Base-by-base conservation (phyloP, 2,888 invertebrate species). In the Coelinius sp. region DNA sequence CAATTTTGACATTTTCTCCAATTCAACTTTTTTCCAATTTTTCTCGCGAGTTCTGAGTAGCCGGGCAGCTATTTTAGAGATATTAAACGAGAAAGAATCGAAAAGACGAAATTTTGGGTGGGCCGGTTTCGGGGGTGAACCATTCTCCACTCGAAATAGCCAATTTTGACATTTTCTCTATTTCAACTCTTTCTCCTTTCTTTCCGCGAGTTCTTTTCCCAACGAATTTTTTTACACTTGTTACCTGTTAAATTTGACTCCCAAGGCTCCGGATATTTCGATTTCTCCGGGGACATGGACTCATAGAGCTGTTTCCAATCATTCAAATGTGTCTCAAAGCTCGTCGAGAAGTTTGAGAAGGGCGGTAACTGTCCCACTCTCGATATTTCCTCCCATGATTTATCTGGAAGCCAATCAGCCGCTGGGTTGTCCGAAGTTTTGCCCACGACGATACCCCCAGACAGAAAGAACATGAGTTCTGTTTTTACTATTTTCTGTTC, bases 331-430 rank as follows among this genome's bases (percentile, higher is more conserved):
- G 82, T 84, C n/a, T 83, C 71, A 84, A 95, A 92, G 82, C 89
- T 88, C 0, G 91, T 87, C 75, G 84, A 89, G 85, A 93, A 89
- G 56, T 90, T 91, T 22, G 86, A 82, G 82, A 92, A 94, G 2
- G 87, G 80, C 41, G 93, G 82, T 5, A 83, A 53, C 68, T 92
- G 91, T 76, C 88, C 88, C 64, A 93, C 86, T 44, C 93, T 89
- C 84, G 94, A 94, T 70, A 95, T 90, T 89, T 95, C 94, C 84
- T 94, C 92, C 95, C 96, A 96, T 38, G 91, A 90, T 86, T 92
- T 93, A 71, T 93, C 92, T 6, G 91, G 90, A 62, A 96, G 86
- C 95, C 95, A 95, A 8, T 90, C 87, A 8, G 89, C 78, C 27
- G 89, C 90, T 0, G 94, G 93, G 84, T 95, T 95, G 75, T 90